Evolutionary conservation across 2,113 vertebrate species (phyloP), one percentile per base, ranked within the genome.

Genomic region (Taurulus bubalis): DNA sequence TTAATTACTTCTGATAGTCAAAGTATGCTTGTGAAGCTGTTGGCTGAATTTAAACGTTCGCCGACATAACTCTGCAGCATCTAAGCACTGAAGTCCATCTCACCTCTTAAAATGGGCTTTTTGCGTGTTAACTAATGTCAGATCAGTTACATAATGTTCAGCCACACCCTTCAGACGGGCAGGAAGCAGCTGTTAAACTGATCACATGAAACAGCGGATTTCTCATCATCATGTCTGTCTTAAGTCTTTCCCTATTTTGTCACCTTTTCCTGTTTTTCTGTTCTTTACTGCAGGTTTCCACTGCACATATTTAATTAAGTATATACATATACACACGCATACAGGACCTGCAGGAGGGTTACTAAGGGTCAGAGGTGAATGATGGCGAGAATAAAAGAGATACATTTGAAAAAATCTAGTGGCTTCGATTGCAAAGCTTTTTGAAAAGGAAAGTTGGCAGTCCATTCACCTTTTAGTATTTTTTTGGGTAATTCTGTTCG

Each of bases 141-240:
- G 40, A 77, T 84, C 11, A 38, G 42, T 83, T 85, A 49, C 75
- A 71, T 65, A 75, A 87, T n/a, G 53, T 22, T 18, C 72, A 3
- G 70, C 77, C 87, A 89, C 86, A 28, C 85, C 80, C 81, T 32
- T 63, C 79, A 79, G 75, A 75, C 49, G 0, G 56, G 20, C 38
- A 82, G 87, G 91, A 89, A 86, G 80, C 89, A 89, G 80, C 87
- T 91, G 90, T 55, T 78, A 49, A 71, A 88, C 58, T 1, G 24
- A 84, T 85, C 79, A 36, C 59, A 68, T 32, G 67, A 69, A 85
- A 42, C 32, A 3, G 51, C 69, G 1, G 7, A 4, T 26, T 66
- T 65, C 30, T 74, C 56, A 56, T 75, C 71, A 84, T 68, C 75
- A 40, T 6, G 22, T 83, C 67, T 49, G 4, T 47, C 47, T 32